These are phyloP conservation scores for Sigmodon hispidus DNA, from an alignment of 2,113 vertebrate genomes.

Conservation along the genomic window DNA sequence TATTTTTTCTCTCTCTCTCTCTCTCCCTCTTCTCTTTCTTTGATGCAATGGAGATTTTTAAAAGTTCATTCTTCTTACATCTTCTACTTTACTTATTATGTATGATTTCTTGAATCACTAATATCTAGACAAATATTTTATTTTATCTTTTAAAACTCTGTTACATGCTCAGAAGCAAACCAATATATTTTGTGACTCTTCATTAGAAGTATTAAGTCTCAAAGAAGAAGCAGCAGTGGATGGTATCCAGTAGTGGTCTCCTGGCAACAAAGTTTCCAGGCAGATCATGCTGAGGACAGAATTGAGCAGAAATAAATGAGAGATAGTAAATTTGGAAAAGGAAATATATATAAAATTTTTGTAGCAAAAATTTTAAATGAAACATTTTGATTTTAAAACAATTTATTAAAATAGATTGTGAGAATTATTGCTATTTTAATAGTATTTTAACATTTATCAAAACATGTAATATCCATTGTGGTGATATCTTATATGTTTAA, in stretches of 20 bases:
- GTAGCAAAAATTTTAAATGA: slow-evolving; percentile 21
- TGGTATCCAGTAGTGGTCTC: slow-evolving; percentile 52
- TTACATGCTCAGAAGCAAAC: slow-evolving; percentile 8
- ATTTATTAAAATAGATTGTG: background rate
- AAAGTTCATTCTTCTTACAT: background rate
- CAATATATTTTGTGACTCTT: slow-evolving; percentile 27
- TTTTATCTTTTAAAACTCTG: slow-evolving; percentile 30
- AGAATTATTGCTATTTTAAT: background rate
- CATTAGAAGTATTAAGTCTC: slow-evolving; percentile 40
- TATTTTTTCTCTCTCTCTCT: background rate
- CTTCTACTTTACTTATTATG: background rate
- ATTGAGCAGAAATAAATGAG: slow-evolving; percentile 49
- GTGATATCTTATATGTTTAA: too few relatives aligned
- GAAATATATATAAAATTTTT: too few relatives aligned
- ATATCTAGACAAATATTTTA: slow-evolving; percentile 34
- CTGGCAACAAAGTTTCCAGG: slow-evolving; percentile 62
- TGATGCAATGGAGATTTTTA: background rate
- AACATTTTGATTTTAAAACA: slow-evolving; percentile 15
- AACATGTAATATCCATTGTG: background rate
- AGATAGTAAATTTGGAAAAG: background rate
- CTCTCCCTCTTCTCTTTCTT: background rate
- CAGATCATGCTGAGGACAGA: slow-evolving; percentile 32
- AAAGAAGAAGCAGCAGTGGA: background rate
- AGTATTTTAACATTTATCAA: slow-evolving; percentile 1
- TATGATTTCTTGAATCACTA: background rate